Conservation (phyloP, 1,140 invertebrate genomes). For the Heterodera carotae region DNA sequence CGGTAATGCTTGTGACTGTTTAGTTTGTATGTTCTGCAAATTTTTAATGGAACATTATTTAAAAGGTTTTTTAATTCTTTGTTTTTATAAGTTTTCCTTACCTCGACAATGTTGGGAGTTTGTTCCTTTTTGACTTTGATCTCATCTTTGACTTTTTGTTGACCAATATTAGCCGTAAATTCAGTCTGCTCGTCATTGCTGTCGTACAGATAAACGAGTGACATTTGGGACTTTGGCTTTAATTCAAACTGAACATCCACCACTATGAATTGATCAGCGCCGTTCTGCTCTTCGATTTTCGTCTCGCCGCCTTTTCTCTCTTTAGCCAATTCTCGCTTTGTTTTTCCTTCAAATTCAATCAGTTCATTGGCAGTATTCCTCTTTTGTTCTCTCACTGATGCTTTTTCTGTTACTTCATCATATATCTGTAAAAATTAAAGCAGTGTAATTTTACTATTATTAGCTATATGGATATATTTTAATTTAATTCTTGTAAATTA, state of each 20-base stretch:
- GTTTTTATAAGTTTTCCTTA: no score
- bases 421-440: neutral
- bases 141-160: no score
- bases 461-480: no score
- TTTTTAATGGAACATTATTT: no score
- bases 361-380: neutral
- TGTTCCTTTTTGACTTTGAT: no score
- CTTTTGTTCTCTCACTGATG: neutral
- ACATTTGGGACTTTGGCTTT: neutral
- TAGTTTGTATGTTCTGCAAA: no score
- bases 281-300: neutral
- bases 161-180: neutral
- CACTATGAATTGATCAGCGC: neutral
- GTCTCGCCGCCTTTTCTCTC: no score
- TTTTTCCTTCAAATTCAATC: neutral
- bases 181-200: neutral
- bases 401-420: neutral
- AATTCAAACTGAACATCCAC: neutral
- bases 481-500: neutral
- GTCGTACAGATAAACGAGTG: neutral
- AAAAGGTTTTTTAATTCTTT: no score
- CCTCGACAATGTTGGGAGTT: no score
- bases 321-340: no score
- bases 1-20: no score
- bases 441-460: neutral